A percentile compares a stretch with the other conserved stretches of the same genome.
phyloP scores from a whole-genome alignment of 2,797 vertebrate species.

The Euphonia xanthogaster region DNA sequence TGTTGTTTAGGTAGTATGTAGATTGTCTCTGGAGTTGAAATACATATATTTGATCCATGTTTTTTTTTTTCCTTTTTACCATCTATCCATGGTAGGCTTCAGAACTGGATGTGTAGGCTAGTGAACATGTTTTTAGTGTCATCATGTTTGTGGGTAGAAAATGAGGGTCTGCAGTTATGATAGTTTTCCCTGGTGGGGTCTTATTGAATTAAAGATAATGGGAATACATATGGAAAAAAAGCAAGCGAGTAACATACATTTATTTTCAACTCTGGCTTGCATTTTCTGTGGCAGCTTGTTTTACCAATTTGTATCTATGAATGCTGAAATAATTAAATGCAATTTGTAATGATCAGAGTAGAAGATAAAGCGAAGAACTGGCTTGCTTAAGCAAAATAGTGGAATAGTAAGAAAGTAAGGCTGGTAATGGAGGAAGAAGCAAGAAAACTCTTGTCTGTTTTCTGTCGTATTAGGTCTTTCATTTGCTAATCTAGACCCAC shows the following conservation, averaged over 20 bases:
- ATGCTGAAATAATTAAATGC: background rate
- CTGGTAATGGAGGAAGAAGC: background rate
- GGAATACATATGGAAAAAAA: fast-evolving
- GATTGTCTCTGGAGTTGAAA: background rate
- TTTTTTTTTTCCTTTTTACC: background rate
- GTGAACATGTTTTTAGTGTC: background rate
- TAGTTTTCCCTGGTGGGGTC: background rate
- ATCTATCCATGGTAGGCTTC: background rate
- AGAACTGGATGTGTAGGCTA: background rate
- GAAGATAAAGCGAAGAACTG: background rate
- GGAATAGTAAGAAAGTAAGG: background rate
- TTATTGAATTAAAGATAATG: background rate
- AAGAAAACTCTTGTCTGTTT: background rate
- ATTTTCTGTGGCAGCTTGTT: background rate
- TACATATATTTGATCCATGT: fast-evolving
- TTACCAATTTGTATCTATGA: background rate
- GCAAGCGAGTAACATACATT: background rate
- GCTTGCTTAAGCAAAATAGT: background rate
- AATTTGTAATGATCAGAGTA: background rate
- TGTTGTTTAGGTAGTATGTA: background rate
- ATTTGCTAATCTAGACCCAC: background rate
- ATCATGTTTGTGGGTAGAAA: background rate
- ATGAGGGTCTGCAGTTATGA: background rate
- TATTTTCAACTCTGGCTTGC: background rate
- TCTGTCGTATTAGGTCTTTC: background rate